A percentile compares a stretch with the other conserved stretches of the same genome.
phyloP scores from a whole-genome alignment of 2,797 vertebrate genomes.

The Rhynchotus rufescens region DNA sequence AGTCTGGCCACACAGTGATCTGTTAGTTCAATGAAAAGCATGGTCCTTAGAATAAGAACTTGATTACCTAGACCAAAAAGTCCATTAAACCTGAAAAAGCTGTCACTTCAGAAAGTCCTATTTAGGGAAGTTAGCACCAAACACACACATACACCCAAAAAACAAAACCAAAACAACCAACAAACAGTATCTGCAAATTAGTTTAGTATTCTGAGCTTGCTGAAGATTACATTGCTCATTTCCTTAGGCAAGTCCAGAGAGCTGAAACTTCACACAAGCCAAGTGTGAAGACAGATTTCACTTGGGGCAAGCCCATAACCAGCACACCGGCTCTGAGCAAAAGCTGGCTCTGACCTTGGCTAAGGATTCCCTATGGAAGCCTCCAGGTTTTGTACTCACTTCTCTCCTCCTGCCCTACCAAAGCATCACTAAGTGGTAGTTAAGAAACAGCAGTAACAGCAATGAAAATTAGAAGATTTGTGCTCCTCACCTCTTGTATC shows the following conservation, averaged over 20 bases:
- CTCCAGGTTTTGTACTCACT: background rate
- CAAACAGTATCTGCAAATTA: background rate
- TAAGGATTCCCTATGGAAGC: background rate
- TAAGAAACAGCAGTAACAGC: background rate
- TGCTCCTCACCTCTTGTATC: constrained; percentile 91
- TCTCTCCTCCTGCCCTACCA: background rate
- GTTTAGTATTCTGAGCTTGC: background rate
- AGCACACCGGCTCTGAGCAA: background rate
- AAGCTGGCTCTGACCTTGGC: background rate
- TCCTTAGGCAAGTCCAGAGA: background rate
- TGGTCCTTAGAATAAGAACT: constrained; percentile 24
- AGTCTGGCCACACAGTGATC: constrained; percentile 52
- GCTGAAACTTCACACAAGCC: background rate
- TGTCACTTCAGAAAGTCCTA: background rate
- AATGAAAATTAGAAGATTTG: background rate
- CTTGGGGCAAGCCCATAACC: rapidly evolving
- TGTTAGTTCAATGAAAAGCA: constrained; percentile 53
- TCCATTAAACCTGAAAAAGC: background rate
- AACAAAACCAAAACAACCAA: no score
- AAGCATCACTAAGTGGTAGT: background rate
- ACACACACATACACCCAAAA: no score
- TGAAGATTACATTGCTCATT: background rate
- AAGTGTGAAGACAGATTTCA: background rate
- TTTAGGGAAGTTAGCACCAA: background rate
- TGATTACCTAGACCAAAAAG: constrained; percentile 1